phyloP scores from a whole-genome alignment of 1,140 invertebrate genomes.

The Plutomurus gul region DNA sequence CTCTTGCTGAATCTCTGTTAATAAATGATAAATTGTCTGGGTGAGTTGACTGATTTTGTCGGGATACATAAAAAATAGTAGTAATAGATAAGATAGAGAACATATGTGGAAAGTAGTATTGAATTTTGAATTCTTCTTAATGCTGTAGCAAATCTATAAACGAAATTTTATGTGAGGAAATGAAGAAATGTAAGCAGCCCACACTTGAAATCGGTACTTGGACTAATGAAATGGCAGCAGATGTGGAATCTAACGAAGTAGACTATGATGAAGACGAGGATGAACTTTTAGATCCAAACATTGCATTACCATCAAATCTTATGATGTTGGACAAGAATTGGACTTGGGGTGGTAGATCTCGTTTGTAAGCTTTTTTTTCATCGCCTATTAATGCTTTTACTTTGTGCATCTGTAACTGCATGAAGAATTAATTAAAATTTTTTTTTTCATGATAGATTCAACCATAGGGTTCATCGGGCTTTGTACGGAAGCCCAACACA shows the following conservation, averaged over 20 bases:
- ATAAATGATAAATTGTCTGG: slow-evolving; percentile 48
- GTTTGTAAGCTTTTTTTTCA: slow-evolving; percentile 30
- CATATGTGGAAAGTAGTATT: not conserved
- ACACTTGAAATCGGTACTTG: slow-evolving; percentile 83
- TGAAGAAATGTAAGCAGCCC: slow-evolving; percentile 60
- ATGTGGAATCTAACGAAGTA: slow-evolving; percentile 34
- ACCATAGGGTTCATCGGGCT: slow-evolving; percentile 53
- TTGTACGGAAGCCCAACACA: slow-evolving; percentile 53
- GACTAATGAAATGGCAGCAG: slow-evolving; percentile 81
- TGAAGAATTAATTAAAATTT: not conserved
- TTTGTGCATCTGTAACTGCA: not conserved
- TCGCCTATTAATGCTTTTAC: not conserved
- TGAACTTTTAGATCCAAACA: slow-evolving; percentile 57
- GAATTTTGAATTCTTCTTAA: not conserved
- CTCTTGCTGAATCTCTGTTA: slow-evolving; percentile 48
- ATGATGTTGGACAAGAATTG: slow-evolving; percentile 56
- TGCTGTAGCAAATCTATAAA: slow-evolving; percentile 58
- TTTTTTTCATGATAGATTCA: slow-evolving; percentile 40
- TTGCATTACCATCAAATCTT: slow-evolving; percentile 58
- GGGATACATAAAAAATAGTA: too few species aligned
- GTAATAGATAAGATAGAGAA: not conserved
- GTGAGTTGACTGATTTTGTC: too few species aligned
- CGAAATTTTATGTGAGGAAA: slow-evolving; percentile 60
- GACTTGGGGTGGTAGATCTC: slow-evolving; percentile 51
- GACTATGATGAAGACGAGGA: slow-evolving; percentile 56